phyloP scores from a whole-genome alignment of 2,113 vertebrate species.

The Perognathus longimembris region DNA sequence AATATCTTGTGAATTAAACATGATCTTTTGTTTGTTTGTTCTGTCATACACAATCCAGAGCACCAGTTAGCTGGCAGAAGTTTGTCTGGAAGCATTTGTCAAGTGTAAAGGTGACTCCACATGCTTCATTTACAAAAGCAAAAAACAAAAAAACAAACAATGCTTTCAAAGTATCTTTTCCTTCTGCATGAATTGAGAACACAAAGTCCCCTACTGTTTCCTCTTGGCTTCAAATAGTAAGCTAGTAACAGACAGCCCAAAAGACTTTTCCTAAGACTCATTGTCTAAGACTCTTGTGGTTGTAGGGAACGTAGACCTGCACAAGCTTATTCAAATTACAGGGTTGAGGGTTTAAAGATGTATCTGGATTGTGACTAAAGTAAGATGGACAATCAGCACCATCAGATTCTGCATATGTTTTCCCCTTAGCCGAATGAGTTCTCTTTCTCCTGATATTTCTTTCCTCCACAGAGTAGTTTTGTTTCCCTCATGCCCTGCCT shows the following conservation, averaged over 20 bases:
- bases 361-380: neutral
- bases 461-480: neutral
- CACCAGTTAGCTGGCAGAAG: neutral
- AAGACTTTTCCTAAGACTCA: too few relatives aligned
- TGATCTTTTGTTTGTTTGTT: conserved; percentile 3
- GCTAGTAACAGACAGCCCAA: neutral
- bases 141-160: neutral
- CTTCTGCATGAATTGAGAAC: neutral
- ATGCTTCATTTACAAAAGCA: conserved; percentile 45
- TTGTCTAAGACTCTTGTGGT: neutral
- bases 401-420: neutral
- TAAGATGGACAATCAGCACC: neutral
- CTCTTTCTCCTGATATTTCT: neutral
- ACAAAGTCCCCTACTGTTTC: neutral
- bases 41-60: neutral
- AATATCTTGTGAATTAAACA: conserved; percentile 21
- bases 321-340: neutral
- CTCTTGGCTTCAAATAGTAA: conserved; percentile 17
- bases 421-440: neutral
- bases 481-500: neutral
- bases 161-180: conserved; percentile 22
- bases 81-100: conserved; percentile 31
- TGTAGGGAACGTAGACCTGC: neutral
- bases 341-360: neutral
- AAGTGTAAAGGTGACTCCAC: conserved; percentile 4